These are phyloP conservation scores for Theropithecus gelada DNA, from an alignment of 2,113 vertebrate genomes.

Conservation along the genomic window DNA sequence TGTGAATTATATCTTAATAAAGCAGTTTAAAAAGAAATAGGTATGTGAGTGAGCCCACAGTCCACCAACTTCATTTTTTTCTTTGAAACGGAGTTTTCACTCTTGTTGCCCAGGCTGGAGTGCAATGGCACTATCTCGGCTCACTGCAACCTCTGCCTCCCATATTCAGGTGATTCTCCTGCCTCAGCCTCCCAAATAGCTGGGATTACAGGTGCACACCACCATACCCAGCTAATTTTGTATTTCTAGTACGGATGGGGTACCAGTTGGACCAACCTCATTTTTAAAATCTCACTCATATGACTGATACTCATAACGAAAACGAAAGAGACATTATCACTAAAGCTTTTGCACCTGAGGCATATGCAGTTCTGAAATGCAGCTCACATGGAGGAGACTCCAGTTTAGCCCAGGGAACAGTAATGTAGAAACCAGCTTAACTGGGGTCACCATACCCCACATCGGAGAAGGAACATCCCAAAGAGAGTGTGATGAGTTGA, in stretches of 20 bases:
- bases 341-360: constrained; percentile 74
- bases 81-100: too few species aligned
- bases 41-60: background rate
- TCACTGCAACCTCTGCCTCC: too few species aligned
- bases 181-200: too few species aligned
- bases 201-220: too few species aligned
- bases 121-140: too few species aligned
- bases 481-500: background rate
- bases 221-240: too few species aligned
- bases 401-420: constrained; percentile 37
- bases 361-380: constrained; percentile 60
- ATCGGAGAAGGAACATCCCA: background rate
- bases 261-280: constrained; percentile 23
- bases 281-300: constrained; percentile 62
- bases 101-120: too few species aligned
- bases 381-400: constrained; percentile 46
- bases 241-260: too few species aligned
- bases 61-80: constrained; percentile 70
- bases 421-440: background rate
- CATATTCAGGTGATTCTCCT: too few species aligned
- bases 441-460: background rate
- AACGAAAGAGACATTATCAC: constrained; percentile 73
- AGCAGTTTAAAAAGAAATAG: background rate
- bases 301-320: constrained; percentile 72
- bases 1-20: background rate